Percentiles rank a stretch among this genome's conserved stretches.
phyloP scores from a whole-genome alignment of 2,113 vertebrate genomes.

The Calyptommatus sinebrachiatus region DNA sequence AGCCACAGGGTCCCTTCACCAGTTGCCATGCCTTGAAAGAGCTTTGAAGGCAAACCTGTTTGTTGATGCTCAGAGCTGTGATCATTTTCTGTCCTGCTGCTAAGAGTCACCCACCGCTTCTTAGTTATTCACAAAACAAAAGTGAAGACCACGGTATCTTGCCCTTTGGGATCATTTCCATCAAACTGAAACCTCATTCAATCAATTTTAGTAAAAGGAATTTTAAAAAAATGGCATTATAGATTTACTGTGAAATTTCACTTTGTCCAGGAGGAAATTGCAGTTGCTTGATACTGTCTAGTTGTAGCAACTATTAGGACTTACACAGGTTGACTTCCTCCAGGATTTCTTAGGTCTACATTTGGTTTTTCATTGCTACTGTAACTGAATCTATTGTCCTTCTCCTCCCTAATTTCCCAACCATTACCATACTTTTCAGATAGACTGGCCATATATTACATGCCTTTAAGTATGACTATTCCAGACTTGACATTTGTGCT shows the following conservation, averaged over 20 bases:
- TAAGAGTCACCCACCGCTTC: background rate
- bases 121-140: background rate
- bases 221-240: background rate
- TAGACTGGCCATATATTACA: too few relatives aligned
- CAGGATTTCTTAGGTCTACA: too few relatives aligned
- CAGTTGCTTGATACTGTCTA: too few relatives aligned
- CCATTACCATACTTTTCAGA: too few relatives aligned
- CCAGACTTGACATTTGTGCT: too few relatives aligned
- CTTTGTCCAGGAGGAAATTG: background rate
- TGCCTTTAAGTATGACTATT: too few relatives aligned
- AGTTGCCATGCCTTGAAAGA: background rate
- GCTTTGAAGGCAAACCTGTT: background rate
- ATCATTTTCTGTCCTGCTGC: slow-evolving; percentile 12
- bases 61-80: background rate
- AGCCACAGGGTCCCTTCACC: background rate
- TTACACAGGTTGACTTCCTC: too few relatives aligned
- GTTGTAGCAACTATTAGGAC: too few relatives aligned
- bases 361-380: too few relatives aligned
- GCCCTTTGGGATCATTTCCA: background rate
- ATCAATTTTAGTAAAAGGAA: background rate
- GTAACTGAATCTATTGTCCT: too few relatives aligned
- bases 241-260: background rate
- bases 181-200: background rate
- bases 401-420: too few relatives aligned
- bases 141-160: background rate